phyloP scores from a whole-genome alignment of 1,140 invertebrate species.

The Hestina assimilis region DNA sequence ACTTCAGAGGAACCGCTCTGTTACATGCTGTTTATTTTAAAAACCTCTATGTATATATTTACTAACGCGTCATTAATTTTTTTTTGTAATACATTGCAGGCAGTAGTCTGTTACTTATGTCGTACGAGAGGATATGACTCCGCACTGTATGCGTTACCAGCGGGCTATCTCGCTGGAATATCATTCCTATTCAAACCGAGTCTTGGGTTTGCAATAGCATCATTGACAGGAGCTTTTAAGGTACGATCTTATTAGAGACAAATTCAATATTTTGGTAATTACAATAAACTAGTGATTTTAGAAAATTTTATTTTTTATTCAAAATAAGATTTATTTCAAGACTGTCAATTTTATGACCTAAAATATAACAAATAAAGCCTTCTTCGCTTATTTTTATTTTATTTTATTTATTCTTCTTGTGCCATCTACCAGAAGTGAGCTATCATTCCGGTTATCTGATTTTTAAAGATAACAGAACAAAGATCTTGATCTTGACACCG shows the following conservation, averaged over 20 bases:
- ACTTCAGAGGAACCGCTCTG: not conserved
- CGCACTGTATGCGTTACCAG: conserved; percentile 65
- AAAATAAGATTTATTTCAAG: too few species aligned
- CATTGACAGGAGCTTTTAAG: conserved; percentile 60
- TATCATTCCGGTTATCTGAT: too few species aligned
- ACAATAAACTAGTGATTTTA: too few species aligned
- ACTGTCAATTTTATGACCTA: too few species aligned
- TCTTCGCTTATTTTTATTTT: too few species aligned
- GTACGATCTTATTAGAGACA: conserved; percentile 32
- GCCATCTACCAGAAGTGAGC: too few species aligned
- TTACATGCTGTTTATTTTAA: not conserved
- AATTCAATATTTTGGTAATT: not conserved
- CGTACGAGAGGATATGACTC: conserved; percentile 60
- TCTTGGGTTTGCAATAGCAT: conserved; percentile 59
- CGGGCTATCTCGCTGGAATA: conserved; percentile 70
- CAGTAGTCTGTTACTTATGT: conserved; percentile 69
- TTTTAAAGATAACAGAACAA: too few species aligned
- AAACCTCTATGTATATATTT: not conserved
- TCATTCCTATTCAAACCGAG: conserved; percentile 69
- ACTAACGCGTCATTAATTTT: not conserved
- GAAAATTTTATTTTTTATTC: too few species aligned
- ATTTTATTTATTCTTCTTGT: too few species aligned
- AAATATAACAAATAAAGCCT: too few species aligned
- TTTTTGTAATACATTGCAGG: conserved; percentile 48
- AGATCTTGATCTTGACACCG: too few species aligned